Evolutionary conservation across 1,140 invertebrate genomes (phyloP).

Genomic region (Papilio machaon): DNA sequence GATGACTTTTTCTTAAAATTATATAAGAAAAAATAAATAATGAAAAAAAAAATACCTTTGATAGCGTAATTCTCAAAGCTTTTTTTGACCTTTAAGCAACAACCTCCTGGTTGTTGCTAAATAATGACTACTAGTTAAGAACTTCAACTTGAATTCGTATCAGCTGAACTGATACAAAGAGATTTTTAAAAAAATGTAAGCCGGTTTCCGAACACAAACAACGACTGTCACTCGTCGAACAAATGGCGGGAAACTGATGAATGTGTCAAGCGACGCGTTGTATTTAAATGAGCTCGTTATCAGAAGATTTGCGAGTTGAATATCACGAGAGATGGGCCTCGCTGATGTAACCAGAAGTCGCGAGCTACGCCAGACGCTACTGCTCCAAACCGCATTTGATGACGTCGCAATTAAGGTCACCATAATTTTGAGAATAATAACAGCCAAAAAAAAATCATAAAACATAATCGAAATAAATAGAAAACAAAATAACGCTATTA

Average conservation of each 20-base stretch:
- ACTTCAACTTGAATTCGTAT: constrained; percentile 50
- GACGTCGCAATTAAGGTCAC: constrained; percentile 3
- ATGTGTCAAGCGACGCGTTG: constrained; percentile 37
- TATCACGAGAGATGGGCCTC: constrained; percentile 54
- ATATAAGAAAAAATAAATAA: constrained; percentile 31
- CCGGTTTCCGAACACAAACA: constrained; percentile 34
- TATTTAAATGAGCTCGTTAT: constrained; percentile 68
- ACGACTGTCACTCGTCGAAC: constrained; percentile 49
- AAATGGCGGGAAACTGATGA: constrained; percentile 64
- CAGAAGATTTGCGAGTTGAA: constrained; percentile 58
- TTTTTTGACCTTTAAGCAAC: constrained; percentile 76
- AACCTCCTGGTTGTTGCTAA: constrained; percentile 79
- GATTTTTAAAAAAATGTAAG: constrained; percentile 42
- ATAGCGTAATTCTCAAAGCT: constrained; percentile 82
- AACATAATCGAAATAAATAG: not conserved
- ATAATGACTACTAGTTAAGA: constrained; percentile 41
- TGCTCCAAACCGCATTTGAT: constrained; percentile 58
- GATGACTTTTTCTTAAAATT: too few relatives aligned
- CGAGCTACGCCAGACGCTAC: constrained; percentile 32
- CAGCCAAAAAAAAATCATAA: not conserved
- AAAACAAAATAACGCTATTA: too few relatives aligned
- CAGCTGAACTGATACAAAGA: constrained; percentile 51
- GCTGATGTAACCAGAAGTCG: constrained; percentile 44
- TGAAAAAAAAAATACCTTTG: constrained; percentile 64
- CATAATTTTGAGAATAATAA: not conserved